phyloP scores from a whole-genome alignment of 2,888 invertebrate genomes.

The Polyommatus iphigenia region DNA sequence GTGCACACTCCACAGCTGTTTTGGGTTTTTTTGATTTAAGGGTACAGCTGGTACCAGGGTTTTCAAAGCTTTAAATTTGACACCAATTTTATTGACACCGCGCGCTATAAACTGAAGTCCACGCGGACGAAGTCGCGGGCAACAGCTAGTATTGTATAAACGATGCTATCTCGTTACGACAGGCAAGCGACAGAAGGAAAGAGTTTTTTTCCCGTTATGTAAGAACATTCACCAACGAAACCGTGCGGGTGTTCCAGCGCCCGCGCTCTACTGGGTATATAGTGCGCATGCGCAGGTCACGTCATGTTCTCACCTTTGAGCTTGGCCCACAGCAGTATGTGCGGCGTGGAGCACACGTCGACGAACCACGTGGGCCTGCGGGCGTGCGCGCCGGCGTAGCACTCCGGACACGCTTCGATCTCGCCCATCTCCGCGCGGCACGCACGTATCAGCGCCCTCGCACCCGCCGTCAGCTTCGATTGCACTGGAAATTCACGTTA shows the following conservation, averaged over 20 bases:
- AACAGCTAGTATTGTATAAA: too few species aligned
- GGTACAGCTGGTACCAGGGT: too few species aligned
- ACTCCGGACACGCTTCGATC: conserved; percentile 96
- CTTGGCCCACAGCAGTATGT: conserved; percentile 97
- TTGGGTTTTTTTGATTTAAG: too few species aligned
- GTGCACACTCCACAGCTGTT: too few species aligned
- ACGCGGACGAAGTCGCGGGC: too few species aligned
- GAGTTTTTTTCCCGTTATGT: too few species aligned
- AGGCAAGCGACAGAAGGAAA: too few species aligned
- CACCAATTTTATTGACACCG: too few species aligned
- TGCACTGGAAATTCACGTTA: conserved; percentile 77
- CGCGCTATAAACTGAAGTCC: too few species aligned
- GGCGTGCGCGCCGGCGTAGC: conserved; percentile 92
- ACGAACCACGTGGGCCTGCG: conserved; percentile 92
- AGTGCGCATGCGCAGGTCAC: background rate
- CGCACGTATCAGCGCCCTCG: conserved; percentile 89
- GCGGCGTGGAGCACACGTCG: conserved; percentile 94
- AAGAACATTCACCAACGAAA: conserved; percentile 52
- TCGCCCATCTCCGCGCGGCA: conserved; percentile 73
- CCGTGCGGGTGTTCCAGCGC: too few species aligned
- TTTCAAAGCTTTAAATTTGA: too few species aligned
- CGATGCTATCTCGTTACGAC: too few species aligned
- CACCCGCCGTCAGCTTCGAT: conserved; percentile 87
- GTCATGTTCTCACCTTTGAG: conserved; percentile 85
- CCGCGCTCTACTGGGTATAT: background rate